phyloP scores from a whole-genome alignment of 2,113 vertebrate species.

The Elgaria multicarinata region DNA sequence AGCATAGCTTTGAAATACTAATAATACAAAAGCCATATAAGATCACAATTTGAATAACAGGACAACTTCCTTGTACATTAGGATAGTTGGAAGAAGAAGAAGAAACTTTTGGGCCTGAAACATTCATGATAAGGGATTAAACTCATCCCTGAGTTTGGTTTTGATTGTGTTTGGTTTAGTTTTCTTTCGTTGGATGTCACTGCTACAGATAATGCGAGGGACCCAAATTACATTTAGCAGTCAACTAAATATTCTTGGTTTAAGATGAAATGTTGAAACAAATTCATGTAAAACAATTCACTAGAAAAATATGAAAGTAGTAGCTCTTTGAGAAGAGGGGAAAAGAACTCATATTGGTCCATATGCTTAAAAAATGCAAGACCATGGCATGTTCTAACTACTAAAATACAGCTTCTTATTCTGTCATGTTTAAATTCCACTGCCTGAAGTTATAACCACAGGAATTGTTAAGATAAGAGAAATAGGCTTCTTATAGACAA shows the following conservation, averaged over 20 bases:
- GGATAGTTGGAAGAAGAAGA: background rate
- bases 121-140: conserved; percentile 10
- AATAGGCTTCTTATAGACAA: background rate
- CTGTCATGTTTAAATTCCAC: background rate
- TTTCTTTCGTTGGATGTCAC: conserved; percentile 39
- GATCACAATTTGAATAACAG: conserved; percentile 52
- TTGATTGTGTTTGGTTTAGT: conserved; percentile 49
- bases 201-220: background rate
- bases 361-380: background rate
- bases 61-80: conserved; percentile 39
- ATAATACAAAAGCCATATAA: conserved; percentile 75
- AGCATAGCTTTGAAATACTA: conserved; percentile 74
- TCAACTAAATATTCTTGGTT: background rate
- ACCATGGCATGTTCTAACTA: background rate
- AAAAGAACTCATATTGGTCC: background rate
- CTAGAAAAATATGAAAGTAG: background rate
- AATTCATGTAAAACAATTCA: background rate
- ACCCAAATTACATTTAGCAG: background rate
- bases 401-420: background rate
- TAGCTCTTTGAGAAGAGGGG: background rate
- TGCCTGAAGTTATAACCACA: background rate
- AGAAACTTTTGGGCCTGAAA: background rate
- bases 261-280: background rate
- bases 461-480: background rate
- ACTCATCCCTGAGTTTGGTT: conserved; percentile 14